phyloP scores from a whole-genome alignment of 2,888 invertebrate genomes.

The Melinopterus prodromus region DNA sequence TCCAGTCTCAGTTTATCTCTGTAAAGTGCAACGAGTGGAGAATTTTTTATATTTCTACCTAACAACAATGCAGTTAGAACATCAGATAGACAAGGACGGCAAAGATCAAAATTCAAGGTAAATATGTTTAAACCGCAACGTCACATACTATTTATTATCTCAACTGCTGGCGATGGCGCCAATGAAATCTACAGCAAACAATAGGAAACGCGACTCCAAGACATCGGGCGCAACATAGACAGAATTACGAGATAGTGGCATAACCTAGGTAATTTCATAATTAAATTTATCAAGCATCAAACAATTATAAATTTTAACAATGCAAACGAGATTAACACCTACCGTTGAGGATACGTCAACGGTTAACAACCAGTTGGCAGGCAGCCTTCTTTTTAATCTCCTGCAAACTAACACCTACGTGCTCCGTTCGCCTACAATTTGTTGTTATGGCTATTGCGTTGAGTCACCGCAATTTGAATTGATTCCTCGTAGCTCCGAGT shows the following conservation, averaged over 20 bases:
- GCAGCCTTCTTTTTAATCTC: background rate
- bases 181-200: background rate
- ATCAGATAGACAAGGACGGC: background rate
- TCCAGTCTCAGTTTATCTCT: background rate
- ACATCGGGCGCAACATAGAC: background rate
- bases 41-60: background rate
- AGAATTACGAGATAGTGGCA: background rate
- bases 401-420: background rate
- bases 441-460: background rate
- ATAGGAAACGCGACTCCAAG: background rate
- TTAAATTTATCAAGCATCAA: background rate
- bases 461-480: background rate
- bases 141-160: background rate
- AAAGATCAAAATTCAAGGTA: background rate
- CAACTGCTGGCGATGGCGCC: background rate
- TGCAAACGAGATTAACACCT: background rate
- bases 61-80: background rate
- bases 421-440: background rate
- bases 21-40: background rate
- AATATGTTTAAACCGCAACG: background rate
- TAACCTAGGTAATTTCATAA: background rate
- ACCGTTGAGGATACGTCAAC: background rate
- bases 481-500: background rate
- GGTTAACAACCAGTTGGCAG: background rate
- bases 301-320: background rate